Evolutionary conservation across 2,888 invertebrate genomes (phyloP).

Genomic region (Smittia sp.): DNA sequence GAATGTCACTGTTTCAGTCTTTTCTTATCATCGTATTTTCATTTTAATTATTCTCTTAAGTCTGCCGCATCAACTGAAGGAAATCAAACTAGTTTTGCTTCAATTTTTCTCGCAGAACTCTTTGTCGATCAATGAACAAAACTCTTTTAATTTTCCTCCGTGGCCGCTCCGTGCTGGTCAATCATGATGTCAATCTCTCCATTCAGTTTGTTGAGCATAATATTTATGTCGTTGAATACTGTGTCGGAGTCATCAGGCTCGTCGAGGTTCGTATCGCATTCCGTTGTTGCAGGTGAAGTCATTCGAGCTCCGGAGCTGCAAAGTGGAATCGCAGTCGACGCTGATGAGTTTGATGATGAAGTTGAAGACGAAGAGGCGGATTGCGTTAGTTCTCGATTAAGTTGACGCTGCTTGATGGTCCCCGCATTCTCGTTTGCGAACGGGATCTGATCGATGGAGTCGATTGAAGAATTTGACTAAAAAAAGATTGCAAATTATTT

Average conservation of each 20-base stretch:
- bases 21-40: conserved; percentile 4
- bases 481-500: not conserved
- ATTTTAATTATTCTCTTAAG: conserved; percentile 6
- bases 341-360: conserved; percentile 53
- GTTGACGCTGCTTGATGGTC: conserved; percentile 85
- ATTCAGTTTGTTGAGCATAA: conserved; percentile 37
- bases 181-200: conserved; percentile 39
- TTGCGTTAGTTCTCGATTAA: conserved; percentile 54
- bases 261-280: conserved; percentile 38
- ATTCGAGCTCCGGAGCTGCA: conserved; percentile 32
- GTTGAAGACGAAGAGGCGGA: conserved; percentile 49
- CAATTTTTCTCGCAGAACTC: not conserved
- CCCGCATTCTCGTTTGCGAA: conserved; percentile 99
- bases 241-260: conserved; percentile 34
- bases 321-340: conserved; percentile 47
- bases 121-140: not conserved
- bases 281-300: conserved; percentile 32
- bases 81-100: too few relatives aligned
- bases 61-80: too few relatives aligned
- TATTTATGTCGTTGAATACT: conserved; percentile 36
- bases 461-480: conserved; percentile 90
- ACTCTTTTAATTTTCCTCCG: conserved; percentile 1
- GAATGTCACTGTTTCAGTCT: conserved; percentile 9
- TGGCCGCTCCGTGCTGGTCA: conserved; percentile 30
- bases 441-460: conserved; percentile 87